A percentile compares a stretch with the other conserved stretches of the same genome.
Conservation (phyloP, 1,140 invertebrate genomes). For the Temnothorax longispinosus region DNA sequence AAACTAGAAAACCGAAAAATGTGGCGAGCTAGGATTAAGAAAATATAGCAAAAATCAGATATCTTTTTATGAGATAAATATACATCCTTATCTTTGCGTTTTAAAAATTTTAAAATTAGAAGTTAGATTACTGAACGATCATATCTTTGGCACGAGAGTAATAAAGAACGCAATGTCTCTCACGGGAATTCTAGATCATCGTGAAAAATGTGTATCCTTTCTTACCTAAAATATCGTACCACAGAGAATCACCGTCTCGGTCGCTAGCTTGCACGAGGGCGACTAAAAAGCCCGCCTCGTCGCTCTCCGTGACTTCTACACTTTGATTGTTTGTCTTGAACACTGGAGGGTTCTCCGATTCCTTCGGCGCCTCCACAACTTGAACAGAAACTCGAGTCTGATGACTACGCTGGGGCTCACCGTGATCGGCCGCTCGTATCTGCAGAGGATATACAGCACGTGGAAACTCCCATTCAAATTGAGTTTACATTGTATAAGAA, state of each 20-base stretch:
- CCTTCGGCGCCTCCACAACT: constrained; percentile 87
- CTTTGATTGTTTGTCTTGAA: constrained; percentile 88
- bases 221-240: constrained; percentile 96
- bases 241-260: constrained; percentile 93
- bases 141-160: background rate
- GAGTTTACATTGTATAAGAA: constrained; percentile 33
- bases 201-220: constrained; percentile 60
- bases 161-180: background rate
- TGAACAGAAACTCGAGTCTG: constrained; percentile 90
- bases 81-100: background rate
- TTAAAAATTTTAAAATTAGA: background rate
- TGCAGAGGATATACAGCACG: constrained; percentile 76
- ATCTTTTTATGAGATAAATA: background rate
- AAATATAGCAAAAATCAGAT: background rate
- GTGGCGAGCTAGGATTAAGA: too few species aligned
- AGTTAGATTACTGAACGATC: background rate
- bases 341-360: constrained; percentile 88
- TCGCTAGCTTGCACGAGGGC: constrained; percentile 93
- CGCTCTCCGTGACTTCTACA: constrained; percentile 93
- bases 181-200: background rate
- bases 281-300: constrained; percentile 93
- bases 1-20: too few species aligned
- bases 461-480: constrained; percentile 29
- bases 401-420: constrained; percentile 89
- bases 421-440: constrained; percentile 93